Evolutionary conservation across 2,888 invertebrate species (phyloP), one percentile per base, ranked within the genome.

Genomic region (Thyatira batis): DNA sequence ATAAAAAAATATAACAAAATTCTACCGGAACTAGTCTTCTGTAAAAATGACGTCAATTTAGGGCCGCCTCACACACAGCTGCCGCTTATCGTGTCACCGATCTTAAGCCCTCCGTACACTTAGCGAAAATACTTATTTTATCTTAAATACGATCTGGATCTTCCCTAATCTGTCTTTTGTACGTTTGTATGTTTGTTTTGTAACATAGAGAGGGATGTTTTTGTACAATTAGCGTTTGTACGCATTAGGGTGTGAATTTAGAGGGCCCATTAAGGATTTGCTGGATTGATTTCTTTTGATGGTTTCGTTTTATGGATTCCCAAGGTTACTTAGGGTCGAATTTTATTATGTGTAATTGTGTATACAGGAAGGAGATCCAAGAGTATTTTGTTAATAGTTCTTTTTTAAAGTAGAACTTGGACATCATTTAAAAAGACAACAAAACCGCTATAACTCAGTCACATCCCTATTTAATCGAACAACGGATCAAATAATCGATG

Each of bases 101-200:
- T 91, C 91, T 90, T 84, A 91, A 91, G 85, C 90, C 80, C 76
- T 69, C 63, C 78, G 76, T 76, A 80, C 82, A 87, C 89, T 89
- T 86, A 86, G 90, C 87, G 75, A 89, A 89, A 87, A 90, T 87
- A 85, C 85, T 83, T 78, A 84, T 71, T 80, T 89, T 89, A 92
- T 91, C 91, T 89, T 84, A 89, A 89, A 89, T 90, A 82, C 88
- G 82, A 92, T 91, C 91, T 76, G 80, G 82, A 86, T 87, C 84
- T 84, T 80, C 85, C 81, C 86, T 91, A 91, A 92, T 91, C 91
- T 89, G 84, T 71, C 83, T 78, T 85, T 91, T 91, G 85, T 82
- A 69, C 83, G 70, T 69, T 64, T 78, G 73, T 82, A 59, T 84
- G 84, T 88, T 85, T 89, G 85, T 89, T 87, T 83, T 80, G 82